These are phyloP conservation scores for Tiphia femorata DNA, from an alignment of 2,888 invertebrate species.

Conservation along the genomic window DNA sequence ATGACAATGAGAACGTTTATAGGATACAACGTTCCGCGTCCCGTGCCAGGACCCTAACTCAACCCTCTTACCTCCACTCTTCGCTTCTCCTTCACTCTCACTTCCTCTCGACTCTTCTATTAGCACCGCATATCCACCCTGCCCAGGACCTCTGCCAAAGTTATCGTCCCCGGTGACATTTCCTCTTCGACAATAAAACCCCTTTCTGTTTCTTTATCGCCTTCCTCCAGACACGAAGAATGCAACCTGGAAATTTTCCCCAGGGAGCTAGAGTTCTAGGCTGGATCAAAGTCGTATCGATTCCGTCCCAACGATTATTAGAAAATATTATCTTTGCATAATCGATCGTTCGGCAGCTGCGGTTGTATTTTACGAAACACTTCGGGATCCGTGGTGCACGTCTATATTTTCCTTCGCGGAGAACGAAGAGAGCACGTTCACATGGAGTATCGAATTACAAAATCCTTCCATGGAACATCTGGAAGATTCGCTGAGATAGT, in stretches of 20 bases:
- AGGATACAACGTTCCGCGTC: conserved; percentile 39
- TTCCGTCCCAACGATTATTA: conserved; percentile 48
- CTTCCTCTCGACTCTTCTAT: not conserved
- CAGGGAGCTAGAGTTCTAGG: too few relatives aligned
- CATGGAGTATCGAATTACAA: conserved; percentile 26
- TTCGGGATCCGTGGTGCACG: not conserved
- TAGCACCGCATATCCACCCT: not conserved
- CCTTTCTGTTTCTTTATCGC: not conserved
- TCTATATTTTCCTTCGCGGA: conserved; percentile 1
- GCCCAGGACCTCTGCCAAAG: not conserved
- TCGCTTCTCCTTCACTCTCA: not conserved
- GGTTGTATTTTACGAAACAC: not conserved
- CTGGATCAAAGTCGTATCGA: too few relatives aligned
- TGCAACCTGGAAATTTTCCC: too few relatives aligned
- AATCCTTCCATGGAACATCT: too few relatives aligned
- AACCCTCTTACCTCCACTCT: conserved; percentile 2
- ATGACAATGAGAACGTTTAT: conserved; percentile 56
- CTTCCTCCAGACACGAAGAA: not conserved
- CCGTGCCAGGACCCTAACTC: conserved; percentile 17
- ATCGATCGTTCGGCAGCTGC: conserved; percentile 32
- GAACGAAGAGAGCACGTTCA: conserved; percentile 3
- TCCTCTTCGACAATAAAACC: too few relatives aligned
- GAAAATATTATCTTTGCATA: conserved; percentile 62
- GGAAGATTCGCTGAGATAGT: too few relatives aligned
- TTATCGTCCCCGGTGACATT: too few relatives aligned